phyloP scores from a whole-genome alignment of 2,888 invertebrate genomes.

The Phaonia tiefii region DNA sequence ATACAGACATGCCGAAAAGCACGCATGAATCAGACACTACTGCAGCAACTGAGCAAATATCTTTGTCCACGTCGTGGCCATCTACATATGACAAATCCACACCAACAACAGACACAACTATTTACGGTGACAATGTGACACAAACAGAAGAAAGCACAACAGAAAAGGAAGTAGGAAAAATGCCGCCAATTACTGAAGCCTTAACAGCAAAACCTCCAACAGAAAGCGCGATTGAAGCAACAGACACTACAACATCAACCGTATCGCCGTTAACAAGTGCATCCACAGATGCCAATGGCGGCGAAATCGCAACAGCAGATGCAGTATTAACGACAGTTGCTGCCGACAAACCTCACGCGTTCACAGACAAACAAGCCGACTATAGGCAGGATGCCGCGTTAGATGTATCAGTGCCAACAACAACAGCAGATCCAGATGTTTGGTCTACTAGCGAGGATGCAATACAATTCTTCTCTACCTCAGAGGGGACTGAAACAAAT shows the following conservation, averaged over 20 bases:
- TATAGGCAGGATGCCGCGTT: neutral
- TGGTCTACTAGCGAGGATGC: neutral
- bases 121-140: slow-evolving; percentile 45
- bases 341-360: neutral
- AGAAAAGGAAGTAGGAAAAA: slow-evolving; percentile 44
- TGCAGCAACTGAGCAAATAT: slow-evolving; percentile 23
- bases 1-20: neutral
- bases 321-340: neutral
- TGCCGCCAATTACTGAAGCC: slow-evolving; percentile 29
- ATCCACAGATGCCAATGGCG: slow-evolving; percentile 30
- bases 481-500: neutral
- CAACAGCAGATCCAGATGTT: neutral
- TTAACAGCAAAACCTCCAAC: slow-evolving; percentile 30
- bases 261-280: slow-evolving; percentile 44
- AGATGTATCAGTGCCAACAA: neutral
- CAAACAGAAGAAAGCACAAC: slow-evolving; percentile 31
- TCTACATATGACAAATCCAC: neutral
- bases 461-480: neutral
- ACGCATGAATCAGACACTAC: neutral
- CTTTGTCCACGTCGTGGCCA: slow-evolving; percentile 13
- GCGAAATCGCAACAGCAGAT: slow-evolving; percentile 40
- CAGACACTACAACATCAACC: slow-evolving; percentile 40
- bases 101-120: slow-evolving; percentile 31
- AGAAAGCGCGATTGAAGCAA: slow-evolving; percentile 29
- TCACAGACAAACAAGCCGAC: slow-evolving; percentile 17